A percentile compares a stretch with the other conserved stretches of the same genome.
phyloP scores from a whole-genome alignment of 2,888 invertebrate species.

The Cenopis cana region DNA sequence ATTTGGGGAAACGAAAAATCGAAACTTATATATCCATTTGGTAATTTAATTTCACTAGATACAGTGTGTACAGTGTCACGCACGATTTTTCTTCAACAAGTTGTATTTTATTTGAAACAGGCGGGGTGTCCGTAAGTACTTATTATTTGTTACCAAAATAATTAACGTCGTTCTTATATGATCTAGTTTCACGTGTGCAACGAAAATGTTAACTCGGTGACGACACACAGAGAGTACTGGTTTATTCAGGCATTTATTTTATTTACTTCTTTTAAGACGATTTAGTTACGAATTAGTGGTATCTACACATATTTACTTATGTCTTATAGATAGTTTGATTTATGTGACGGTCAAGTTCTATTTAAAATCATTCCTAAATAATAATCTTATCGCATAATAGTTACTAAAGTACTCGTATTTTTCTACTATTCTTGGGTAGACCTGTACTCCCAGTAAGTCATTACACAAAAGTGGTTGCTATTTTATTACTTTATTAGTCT shows the following conservation, averaged over 20 bases:
- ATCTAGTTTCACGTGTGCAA: background rate
- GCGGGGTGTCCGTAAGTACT: conserved; percentile 33
- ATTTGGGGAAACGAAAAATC: too few species aligned
- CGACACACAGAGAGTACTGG: background rate
- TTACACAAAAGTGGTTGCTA: background rate
- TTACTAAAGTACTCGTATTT: background rate
- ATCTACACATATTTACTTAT: too few species aligned
- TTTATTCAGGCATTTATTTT: background rate
- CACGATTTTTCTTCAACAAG: background rate
- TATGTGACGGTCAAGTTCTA: too few species aligned
- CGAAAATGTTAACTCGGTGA: background rate
- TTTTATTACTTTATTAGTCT: background rate
- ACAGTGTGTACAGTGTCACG: background rate
- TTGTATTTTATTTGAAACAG: conserved; percentile 5
- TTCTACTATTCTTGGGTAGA: background rate
- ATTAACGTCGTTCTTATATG: background rate
- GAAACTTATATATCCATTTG: too few species aligned
- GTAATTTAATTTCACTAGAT: too few species aligned
- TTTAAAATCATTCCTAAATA: background rate
- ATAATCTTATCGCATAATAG: background rate
- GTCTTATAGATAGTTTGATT: too few species aligned
- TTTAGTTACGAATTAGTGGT: too few species aligned
- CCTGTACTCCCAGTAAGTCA: background rate
- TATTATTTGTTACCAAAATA: conserved; percentile 31
- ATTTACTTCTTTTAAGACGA: background rate